Evolutionary conservation across 2,888 invertebrate genomes (phyloP).

Genomic region (Synergus gifuensis): DNA sequence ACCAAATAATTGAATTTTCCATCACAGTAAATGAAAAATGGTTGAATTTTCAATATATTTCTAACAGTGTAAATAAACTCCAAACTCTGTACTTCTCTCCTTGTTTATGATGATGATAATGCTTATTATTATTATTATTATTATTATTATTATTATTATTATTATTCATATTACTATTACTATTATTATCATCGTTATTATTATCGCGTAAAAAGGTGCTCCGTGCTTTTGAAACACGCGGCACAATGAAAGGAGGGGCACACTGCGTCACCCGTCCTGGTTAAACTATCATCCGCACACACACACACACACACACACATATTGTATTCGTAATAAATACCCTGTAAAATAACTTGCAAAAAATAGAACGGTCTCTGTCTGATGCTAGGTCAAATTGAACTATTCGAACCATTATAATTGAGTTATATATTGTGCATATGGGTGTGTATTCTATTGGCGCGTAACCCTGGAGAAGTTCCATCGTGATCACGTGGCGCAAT

Average conservation of each 20-base stretch:
- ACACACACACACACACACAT: conserved; percentile 45
- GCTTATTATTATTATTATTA: conserved; percentile 16
- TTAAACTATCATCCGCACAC: conserved; percentile 49
- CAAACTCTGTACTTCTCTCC: background rate
- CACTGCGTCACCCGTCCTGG: conserved; percentile 58
- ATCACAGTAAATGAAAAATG: too few relatives aligned
- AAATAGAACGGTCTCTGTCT: conserved; percentile 9
- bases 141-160: conserved; percentile 5
- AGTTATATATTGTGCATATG: conserved; percentile 19
- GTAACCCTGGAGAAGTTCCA: conserved; percentile 4
- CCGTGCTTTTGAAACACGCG: conserved; percentile 43
- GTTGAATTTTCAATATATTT: too few relatives aligned
- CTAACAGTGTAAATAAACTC: too few relatives aligned
- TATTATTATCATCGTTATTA: conserved; percentile 7
- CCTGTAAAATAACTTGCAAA: background rate
- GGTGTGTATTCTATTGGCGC: background rate
- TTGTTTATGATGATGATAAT: background rate
- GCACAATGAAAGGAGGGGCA: conserved; percentile 68
- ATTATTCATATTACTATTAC: background rate
- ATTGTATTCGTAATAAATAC: conserved; percentile 53
- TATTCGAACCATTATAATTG: conserved; percentile 19
- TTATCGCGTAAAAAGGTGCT: conserved; percentile 23
- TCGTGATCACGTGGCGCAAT: background rate
- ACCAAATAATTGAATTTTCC: too few relatives aligned
- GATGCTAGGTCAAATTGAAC: conserved; percentile 5